Evolutionary conservation across 2,797 vertebrate genomes (phyloP), one percentile per base, ranked within the genome.

Genomic region (Poecilia gillii): DNA sequence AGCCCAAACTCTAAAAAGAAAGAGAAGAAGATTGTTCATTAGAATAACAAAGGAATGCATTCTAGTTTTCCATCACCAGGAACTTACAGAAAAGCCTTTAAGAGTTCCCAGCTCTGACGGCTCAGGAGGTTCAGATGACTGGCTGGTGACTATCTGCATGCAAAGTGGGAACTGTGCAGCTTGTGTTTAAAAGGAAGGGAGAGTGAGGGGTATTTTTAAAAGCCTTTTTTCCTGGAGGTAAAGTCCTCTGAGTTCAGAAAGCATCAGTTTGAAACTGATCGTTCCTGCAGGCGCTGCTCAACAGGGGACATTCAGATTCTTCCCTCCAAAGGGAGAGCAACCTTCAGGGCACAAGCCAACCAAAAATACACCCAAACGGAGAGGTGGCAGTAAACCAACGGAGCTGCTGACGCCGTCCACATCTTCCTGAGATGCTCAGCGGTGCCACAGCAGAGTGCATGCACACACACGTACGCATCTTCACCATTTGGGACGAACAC

Each of bases 1-100:
- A 98, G 77, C 97, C 97, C 89, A 98, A 93, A 93, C 97, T 98
- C 97, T 98, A 94, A 9, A 96, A 96, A 85, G 85, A 86, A 91
- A 53, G 82, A 91, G 49, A 77, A 80, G 49, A 85, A 79, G 80
- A 78, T 72, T 11, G 77, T 16, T 77, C 36, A 49, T 90, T 73
- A 90, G 36, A 71, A 79, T 83, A 51, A 68, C 2, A 36, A 46
- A 46, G n/a, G 1, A 59, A 62, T 9, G 74, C 4, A 46, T 55
- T 8, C 16, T 9, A 7, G 3, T 5, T 68, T 73, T n/a, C n/a
- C 45, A 20, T 46, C 23, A 2, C 57, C 28, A 5, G 74, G 16
- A 1, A 4, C 51, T 72, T n/a, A 74, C 5, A 43, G 28, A 39
- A 36, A 31, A 59, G 3, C 28, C n/a, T 76, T 68, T 28, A 39